Evolutionary conservation across 1,140 invertebrate species (phyloP).

Genomic region (Brevipalpus yothersi): DNA sequence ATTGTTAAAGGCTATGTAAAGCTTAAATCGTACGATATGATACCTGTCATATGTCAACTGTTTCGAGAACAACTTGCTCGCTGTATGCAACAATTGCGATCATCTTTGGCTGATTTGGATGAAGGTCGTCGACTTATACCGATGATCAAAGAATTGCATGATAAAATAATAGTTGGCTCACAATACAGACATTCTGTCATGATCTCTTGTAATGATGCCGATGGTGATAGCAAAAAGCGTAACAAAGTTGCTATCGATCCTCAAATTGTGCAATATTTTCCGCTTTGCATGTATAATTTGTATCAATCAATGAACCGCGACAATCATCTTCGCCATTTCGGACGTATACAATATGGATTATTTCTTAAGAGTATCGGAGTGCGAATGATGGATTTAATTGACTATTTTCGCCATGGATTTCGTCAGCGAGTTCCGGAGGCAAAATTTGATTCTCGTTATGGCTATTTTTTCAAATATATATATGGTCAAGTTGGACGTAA

Average conservation of each 20-base stretch:
- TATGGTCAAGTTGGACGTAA: conserved; percentile 87
- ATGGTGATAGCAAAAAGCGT: background rate
- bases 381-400: conserved; percentile 26
- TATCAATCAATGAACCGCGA: conserved; percentile 46
- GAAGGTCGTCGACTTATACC: conserved; percentile 46
- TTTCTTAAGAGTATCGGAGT: conserved; percentile 87
- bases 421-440: conserved; percentile 55
- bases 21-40: conserved; percentile 55
- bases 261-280: conserved; percentile 57
- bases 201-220: background rate
- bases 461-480: conserved; percentile 71
- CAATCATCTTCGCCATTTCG: conserved; percentile 69
- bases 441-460: conserved; percentile 78
- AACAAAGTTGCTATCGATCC: conserved; percentile 15
- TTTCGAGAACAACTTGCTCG: conserved; percentile 47
- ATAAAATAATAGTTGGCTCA: background rate
- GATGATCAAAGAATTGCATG: background rate
- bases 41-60: conserved; percentile 46
- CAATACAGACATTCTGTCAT: too few relatives aligned
- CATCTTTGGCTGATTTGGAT: conserved; percentile 29
- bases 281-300: conserved; percentile 72
- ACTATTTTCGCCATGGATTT: conserved; percentile 64
- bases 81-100: conserved; percentile 29
- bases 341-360: conserved; percentile 69
- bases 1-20: conserved; percentile 63